Conservation (phyloP, 2,888 invertebrate species). For the Napeogenes inachia region DNA sequence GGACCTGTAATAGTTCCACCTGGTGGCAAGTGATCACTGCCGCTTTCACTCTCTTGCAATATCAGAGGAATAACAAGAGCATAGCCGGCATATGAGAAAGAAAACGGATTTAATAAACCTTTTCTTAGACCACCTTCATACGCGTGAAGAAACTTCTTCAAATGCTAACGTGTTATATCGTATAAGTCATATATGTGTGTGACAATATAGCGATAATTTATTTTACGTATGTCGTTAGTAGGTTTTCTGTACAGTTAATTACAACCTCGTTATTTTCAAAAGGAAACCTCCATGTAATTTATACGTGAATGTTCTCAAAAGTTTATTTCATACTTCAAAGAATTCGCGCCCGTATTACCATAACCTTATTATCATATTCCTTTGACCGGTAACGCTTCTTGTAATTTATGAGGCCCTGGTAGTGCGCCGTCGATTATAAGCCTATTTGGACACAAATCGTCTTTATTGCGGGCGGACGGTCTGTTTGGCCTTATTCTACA, state of each 20-base stretch:
- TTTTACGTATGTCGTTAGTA: not conserved
- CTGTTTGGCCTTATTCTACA: constrained; percentile 10
- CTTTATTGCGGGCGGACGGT: constrained; percentile 16
- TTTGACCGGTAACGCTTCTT: constrained; percentile 11
- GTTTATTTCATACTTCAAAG: constrained; percentile 8
- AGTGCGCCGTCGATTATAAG: constrained; percentile 26
- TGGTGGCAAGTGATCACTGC: too few species aligned
- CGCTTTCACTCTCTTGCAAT: too few species aligned
- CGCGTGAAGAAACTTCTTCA: too few species aligned
- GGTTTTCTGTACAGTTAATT: not conserved
- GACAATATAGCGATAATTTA: too few species aligned
- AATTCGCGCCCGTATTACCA: constrained; percentile 17
- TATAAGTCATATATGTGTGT: too few species aligned
- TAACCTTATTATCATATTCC: constrained; percentile 18
- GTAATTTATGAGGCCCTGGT: constrained; percentile 21
- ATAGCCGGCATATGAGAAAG: too few species aligned
- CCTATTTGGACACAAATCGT: constrained; percentile 23
- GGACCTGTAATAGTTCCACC: too few species aligned
- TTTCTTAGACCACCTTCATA: too few species aligned
- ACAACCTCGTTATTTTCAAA: constrained; percentile 2
- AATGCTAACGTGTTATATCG: too few species aligned
- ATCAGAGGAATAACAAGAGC: too few species aligned
- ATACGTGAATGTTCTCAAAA: constrained; percentile 5
- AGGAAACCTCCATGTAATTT: not conserved
- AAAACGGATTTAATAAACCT: too few species aligned